A percentile compares a stretch with the other conserved stretches of the same genome.
These are phyloP conservation scores for Gnathonemus longibarbis DNA, from an alignment of 2,113 vertebrate genomes.

Conservation along the genomic window DNA sequence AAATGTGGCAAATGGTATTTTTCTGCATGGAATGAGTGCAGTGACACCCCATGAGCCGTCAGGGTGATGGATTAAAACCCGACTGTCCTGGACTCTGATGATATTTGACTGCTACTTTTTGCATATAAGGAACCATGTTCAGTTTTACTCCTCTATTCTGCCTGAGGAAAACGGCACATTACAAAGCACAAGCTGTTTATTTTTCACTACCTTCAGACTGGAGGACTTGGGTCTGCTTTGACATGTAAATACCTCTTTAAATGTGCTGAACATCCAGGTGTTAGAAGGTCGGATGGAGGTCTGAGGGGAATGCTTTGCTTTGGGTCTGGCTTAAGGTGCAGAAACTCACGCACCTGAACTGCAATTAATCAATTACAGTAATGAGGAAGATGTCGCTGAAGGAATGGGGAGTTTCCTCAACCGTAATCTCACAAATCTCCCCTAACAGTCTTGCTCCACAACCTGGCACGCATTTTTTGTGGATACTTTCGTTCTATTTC, in stretches of 20 bases:
- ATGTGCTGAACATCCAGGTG: background rate
- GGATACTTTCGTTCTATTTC: background rate
- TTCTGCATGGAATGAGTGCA: background rate
- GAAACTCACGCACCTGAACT: background rate
- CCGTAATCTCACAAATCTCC: background rate
- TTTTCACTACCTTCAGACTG: background rate
- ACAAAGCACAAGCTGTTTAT: background rate
- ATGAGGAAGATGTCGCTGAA: background rate
- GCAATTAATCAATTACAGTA: background rate
- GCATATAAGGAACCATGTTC: background rate
- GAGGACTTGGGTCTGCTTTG: background rate
- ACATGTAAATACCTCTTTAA: background rate
- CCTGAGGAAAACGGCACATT: background rate
- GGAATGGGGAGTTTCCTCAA: background rate
- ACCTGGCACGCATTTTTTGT: background rate
- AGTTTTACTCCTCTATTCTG: background rate
- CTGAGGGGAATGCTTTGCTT: background rate
- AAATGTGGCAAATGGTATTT: background rate
- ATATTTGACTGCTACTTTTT: background rate
- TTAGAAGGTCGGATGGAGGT: background rate
- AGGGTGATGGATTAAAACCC: constrained; percentile 4
- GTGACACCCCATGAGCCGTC: background rate
- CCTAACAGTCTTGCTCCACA: background rate
- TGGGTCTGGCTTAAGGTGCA: too few species aligned
- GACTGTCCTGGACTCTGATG: background rate